Percentiles rank a stretch among this genome's conserved stretches.
phyloP scores from a whole-genome alignment of 2,797 vertebrate species.

The Anguilla megastoma region DNA sequence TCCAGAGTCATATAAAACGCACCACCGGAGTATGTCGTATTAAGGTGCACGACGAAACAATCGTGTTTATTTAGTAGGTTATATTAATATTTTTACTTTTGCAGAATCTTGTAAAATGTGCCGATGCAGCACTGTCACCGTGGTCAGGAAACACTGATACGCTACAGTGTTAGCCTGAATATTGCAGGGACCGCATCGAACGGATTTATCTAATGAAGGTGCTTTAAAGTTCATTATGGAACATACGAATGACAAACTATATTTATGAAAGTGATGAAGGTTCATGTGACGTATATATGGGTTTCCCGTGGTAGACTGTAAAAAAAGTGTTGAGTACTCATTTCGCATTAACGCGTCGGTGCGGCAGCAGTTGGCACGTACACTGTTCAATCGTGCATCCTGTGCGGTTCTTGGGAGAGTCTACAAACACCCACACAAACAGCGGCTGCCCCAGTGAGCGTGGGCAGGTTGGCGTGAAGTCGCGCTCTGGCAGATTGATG shows the following conservation, averaged over 20 bases:
- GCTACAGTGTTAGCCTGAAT: not conserved
- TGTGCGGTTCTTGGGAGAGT: not conserved
- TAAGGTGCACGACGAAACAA: not conserved
- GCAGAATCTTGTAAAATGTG: not conserved
- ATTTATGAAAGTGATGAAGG: not conserved
- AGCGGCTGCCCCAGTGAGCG: not conserved
- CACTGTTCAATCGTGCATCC: not conserved
- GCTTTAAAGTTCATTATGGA: not conserved
- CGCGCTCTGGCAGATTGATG: not conserved
- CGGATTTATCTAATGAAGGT: not conserved
- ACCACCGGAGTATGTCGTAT: constrained; percentile 15
- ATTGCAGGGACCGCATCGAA: not conserved
- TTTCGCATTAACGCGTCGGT: constrained; percentile 7
- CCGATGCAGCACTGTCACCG: not conserved
- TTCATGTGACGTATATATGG: not conserved
- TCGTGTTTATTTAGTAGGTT: not conserved
- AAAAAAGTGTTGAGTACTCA: not conserved
- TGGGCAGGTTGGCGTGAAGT: not conserved
- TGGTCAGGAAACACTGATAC: not conserved
- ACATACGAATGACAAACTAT: not conserved
- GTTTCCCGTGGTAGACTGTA: not conserved
- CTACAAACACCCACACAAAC: not conserved
- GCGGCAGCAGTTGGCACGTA: constrained; percentile 1
- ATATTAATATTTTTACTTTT: not conserved
- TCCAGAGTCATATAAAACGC: constrained; percentile 29